phyloP scores from a whole-genome alignment of 2,797 vertebrate species.

The Triplophysa yarkandensis region DNA sequence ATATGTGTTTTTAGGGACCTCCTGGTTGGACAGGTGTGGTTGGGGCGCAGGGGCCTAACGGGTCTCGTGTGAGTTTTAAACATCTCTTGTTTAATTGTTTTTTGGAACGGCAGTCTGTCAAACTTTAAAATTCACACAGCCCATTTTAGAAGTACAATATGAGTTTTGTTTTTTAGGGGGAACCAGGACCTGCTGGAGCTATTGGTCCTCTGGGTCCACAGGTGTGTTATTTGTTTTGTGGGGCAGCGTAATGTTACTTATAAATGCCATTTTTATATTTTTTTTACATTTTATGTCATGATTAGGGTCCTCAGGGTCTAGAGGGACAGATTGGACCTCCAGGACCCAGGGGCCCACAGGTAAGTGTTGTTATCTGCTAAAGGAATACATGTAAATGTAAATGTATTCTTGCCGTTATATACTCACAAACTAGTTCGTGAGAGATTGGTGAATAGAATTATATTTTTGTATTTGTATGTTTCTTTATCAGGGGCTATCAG shows the following conservation, averaged over 20 bases:
- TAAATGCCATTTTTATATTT: slow-evolving; percentile 21
- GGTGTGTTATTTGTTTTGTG: slow-evolving; percentile 66
- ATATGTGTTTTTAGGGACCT: slow-evolving; percentile 72
- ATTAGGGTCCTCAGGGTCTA: slow-evolving; percentile 82
- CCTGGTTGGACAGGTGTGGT: slow-evolving; percentile 74
- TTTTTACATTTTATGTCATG: slow-evolving; percentile 23
- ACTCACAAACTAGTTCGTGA: neutral
- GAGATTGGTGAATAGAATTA: neutral
- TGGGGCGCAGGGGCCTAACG: slow-evolving; percentile 80
- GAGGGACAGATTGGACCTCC: slow-evolving; percentile 79
- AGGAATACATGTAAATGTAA: neutral
- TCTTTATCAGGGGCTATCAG: slow-evolving; percentile 74
- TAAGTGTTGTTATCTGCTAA: no score
- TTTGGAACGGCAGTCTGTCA: neutral
- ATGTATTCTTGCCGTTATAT: neutral
- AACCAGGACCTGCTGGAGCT: slow-evolving; percentile 77
- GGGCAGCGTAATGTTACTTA: neutral
- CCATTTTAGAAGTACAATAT: neutral
- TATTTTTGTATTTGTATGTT: slow-evolving; percentile 30
- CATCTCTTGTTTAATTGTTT: neutral
- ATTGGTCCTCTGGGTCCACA: slow-evolving; percentile 76
- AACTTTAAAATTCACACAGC: neutral
- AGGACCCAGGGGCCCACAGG: slow-evolving; percentile 78
- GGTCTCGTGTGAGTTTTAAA: slow-evolving; percentile 80
- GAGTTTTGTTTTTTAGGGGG: slow-evolving; percentile 74